Evolutionary conservation across 2,113 vertebrate species (phyloP).

Genomic region (Rhea pennata): DNA sequence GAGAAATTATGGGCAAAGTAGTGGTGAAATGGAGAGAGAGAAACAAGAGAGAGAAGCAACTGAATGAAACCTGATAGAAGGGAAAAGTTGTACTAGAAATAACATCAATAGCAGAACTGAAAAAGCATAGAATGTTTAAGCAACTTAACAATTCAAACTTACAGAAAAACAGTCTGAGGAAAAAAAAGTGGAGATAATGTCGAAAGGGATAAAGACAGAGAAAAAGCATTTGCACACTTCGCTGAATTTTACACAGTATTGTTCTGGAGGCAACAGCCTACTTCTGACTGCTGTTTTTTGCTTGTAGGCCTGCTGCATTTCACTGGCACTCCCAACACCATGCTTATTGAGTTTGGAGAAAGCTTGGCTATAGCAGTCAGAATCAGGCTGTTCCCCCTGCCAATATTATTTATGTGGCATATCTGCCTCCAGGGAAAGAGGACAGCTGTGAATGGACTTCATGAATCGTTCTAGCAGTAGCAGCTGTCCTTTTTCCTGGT

Average conservation of each 20-base stretch:
- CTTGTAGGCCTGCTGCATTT: not conserved
- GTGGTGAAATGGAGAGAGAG: not conserved
- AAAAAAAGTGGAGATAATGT: not conserved
- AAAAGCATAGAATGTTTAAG: not conserved
- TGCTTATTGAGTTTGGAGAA: not conserved
- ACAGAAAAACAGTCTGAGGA: not conserved
- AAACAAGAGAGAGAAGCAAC: not conserved
- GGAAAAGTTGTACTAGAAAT: not conserved
- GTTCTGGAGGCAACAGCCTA: too few species aligned
- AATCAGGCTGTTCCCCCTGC: not conserved
- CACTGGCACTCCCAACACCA: not conserved
- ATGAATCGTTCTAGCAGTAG: not conserved
- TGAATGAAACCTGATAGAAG: not conserved
- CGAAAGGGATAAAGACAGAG: not conserved
- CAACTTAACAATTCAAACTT: not conserved
- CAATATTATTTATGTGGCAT: not conserved
- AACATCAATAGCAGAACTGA: not conserved
- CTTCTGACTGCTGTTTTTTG: not conserved
- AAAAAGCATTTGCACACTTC: not conserved
- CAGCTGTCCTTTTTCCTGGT: not conserved
- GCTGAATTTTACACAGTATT: not conserved
- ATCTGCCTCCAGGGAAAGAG: not conserved
- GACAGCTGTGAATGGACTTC: not conserved
- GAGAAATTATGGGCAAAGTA: not conserved
- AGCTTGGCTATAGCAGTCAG: not conserved